Base-by-base conservation (phyloP, 1,140 invertebrate genomes). In the Cotesia typhae region DNA sequence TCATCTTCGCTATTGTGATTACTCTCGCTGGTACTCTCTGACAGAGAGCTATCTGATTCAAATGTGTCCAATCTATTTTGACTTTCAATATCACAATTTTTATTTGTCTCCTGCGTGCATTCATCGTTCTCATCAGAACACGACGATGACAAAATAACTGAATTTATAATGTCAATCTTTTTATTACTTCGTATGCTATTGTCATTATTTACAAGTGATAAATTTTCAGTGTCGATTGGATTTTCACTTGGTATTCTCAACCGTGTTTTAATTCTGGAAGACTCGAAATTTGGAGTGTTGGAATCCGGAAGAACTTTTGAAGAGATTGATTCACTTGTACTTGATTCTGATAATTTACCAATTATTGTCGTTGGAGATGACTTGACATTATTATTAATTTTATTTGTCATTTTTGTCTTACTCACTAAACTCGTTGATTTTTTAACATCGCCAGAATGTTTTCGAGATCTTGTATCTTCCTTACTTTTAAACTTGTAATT, bases 11-110 rank as follows among this genome's bases (percentile, higher is more conserved):
- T 80, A 14, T 83, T 87, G 78, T 84, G 79, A 61, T 86, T 87
- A 66, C 89, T 87, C 74, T 90, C 88, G 35, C 79, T 85, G 12
- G 84, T 88, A 81, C 87, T 90, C 20, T 87, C 88, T 12, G 83
- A 87, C 60, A 86, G 78, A 69, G 86, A 85, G 17, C 87, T 87
- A 79, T 89, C 89, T 1, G 87, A 85, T 78, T 37, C 41, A 71
- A 88, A 88, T 20, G 78, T 78, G 67, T 84, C 79, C 0, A 87
- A 87, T 75, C 57, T 59, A 41, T 77, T 72, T 4, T 57, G 17
- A n/a, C 76, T 74, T 37, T 57, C 57, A 55, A 60, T 10, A 37
- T 14, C 37, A 37, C 65, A 57, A 28, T 17, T 76, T 63, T 69
- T 74, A 17, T 63, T 51, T 4, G 35, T 6, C 10, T 52, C 17